Conservation (phyloP, 1,140 invertebrate genomes). For the Meloidogyne chitwoodi region DNA sequence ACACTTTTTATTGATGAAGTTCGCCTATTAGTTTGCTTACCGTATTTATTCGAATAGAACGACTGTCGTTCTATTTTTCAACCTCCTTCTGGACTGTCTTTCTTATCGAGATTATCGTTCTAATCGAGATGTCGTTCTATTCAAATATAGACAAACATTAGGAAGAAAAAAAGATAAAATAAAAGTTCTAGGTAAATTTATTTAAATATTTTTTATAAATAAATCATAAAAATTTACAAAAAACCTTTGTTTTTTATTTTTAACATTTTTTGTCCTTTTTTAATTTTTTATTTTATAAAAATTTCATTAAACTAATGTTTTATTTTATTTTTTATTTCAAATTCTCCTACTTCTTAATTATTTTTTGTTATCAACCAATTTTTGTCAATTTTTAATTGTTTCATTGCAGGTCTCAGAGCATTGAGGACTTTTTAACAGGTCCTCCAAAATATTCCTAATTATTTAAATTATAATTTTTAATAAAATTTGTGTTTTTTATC, state of each 20-base stretch:
- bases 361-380: neutral
- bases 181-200: constrained; percentile 83
- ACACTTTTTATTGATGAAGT: constrained; percentile 96
- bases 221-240: no score
- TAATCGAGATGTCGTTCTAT: no score
- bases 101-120: no score
- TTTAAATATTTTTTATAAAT: neutral
- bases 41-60: no score
- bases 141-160: constrained; percentile 68
- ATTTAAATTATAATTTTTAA: neutral
- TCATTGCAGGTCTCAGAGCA: constrained; percentile 56
- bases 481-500: no score
- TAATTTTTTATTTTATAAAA: no score
- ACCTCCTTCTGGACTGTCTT: no score
- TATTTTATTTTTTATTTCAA: no score
- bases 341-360: neutral
- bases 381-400: constrained; percentile 5
- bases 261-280: no score
- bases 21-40: constrained; percentile 92
- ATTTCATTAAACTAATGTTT: no score
- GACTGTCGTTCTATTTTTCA: constrained; percentile 96
- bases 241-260: no score
- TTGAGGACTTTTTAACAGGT: constrained; percentile 60
- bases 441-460: constrained; percentile 6
- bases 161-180: constrained; percentile 71